phyloP scores from a whole-genome alignment of 2,888 invertebrate species.

The Iselma pallidipennis region DNA sequence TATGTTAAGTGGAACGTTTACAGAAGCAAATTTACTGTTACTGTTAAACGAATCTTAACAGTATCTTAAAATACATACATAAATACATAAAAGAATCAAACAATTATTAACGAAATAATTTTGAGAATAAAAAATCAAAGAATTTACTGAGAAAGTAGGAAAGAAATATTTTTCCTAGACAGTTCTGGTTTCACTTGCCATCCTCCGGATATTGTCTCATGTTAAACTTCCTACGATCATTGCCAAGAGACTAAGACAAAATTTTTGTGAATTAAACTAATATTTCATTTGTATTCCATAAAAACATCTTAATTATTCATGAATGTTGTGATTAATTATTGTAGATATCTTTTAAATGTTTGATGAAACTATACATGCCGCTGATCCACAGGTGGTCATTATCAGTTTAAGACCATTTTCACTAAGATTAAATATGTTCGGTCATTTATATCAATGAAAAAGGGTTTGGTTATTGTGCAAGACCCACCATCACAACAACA shows the following conservation, averaged over 20 bases:
- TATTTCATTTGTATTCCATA: neutral
- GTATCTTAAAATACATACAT: too few relatives aligned
- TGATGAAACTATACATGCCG: neutral
- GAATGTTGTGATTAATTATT: neutral
- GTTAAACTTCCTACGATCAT: too few relatives aligned
- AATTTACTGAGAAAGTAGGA: too few relatives aligned
- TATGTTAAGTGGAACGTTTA: neutral
- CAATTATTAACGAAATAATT: too few relatives aligned
- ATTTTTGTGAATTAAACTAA: neutral
- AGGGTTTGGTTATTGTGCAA: constrained; percentile 4
- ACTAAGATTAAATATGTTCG: constrained; percentile 1
- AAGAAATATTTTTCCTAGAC: too few relatives aligned
- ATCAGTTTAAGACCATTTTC: constrained; percentile 3
- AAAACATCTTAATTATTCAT: neutral
- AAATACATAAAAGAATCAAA: too few relatives aligned
- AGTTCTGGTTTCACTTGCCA: too few relatives aligned
- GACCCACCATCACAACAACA: neutral
- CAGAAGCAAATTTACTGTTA: too few relatives aligned
- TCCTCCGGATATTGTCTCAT: too few relatives aligned
- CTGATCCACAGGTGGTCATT: constrained; percentile 2
- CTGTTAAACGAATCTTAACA: too few relatives aligned
- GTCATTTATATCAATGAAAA: constrained; percentile 9
- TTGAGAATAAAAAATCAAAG: too few relatives aligned
- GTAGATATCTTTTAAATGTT: neutral
- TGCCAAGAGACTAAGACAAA: too few relatives aligned